Percentiles rank a stretch among this genome's conserved stretches.
Conservation (phyloP, 1,140 invertebrate species). For the Heliconius hewitsoni region DNA sequence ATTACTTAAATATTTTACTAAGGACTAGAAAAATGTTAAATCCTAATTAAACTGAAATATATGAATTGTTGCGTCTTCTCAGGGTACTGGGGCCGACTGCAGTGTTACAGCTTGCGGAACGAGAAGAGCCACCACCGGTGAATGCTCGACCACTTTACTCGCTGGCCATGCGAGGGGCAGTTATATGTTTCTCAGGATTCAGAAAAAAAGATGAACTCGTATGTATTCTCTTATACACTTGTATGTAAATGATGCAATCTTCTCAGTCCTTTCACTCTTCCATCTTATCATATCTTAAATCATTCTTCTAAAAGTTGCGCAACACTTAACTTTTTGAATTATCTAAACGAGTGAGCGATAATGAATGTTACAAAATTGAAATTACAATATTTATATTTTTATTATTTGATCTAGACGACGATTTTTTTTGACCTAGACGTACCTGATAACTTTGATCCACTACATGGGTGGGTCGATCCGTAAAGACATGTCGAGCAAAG, state of each 20-base stretch:
- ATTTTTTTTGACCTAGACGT: constrained; percentile 82
- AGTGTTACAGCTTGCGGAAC: constrained; percentile 87
- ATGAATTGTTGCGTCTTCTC: constrained; percentile 21
- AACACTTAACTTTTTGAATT: not conserved
- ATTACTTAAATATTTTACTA: too few relatives aligned
- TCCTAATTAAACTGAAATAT: not conserved
- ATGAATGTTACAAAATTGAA: too few relatives aligned
- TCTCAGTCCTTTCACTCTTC: not conserved
- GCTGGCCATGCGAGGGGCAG: constrained; percentile 90
- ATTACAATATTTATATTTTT: too few relatives aligned
- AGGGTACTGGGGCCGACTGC: constrained; percentile 90
- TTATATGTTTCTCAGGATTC: constrained; percentile 95
- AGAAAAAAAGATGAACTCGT: constrained; percentile 92
- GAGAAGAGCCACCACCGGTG: constrained; percentile 85
- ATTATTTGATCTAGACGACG: not conserved
- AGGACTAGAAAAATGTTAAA: too few relatives aligned
- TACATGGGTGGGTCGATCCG: constrained; percentile 97
- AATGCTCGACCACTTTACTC: constrained; percentile 92
- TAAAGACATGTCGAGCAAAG: constrained; percentile 91
- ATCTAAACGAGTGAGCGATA: too few relatives aligned
- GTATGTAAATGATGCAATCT: not conserved
- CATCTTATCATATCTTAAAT: not conserved
- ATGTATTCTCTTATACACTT: constrained; percentile 51
- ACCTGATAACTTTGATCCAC: constrained; percentile 92
- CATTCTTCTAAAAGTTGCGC: not conserved